Evolutionary conservation across 2,888 invertebrate species (phyloP).

Genomic region (Sabellastarte sp.): DNA sequence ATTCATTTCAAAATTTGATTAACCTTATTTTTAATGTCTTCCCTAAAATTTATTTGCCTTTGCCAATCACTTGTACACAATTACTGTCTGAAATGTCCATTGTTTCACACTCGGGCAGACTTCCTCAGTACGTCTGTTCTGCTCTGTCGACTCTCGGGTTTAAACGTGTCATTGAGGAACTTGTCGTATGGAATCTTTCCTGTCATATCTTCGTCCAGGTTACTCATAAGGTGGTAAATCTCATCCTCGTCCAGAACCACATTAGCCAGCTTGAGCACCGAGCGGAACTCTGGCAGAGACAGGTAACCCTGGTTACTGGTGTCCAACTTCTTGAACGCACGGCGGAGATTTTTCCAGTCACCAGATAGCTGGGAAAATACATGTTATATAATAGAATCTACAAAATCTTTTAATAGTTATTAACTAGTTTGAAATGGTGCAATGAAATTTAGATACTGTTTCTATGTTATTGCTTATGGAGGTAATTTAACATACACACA

Average conservation of each 20-base stretch:
- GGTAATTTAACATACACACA: no score
- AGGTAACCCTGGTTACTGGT: conserved; percentile 45
- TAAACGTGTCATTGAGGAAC: conserved; percentile 52
- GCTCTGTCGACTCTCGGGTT: neutral
- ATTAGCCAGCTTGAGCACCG: conserved; percentile 55
- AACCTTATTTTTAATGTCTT: no score
- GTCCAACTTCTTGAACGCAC: conserved; percentile 55
- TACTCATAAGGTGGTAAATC: conserved; percentile 52
- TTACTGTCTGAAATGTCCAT: no score
- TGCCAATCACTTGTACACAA: no score
- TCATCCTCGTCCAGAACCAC: conserved; percentile 56
- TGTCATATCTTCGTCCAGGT: conserved; percentile 53
- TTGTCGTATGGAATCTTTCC: conserved; percentile 53
- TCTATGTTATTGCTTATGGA: no score
- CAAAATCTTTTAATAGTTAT: no score
- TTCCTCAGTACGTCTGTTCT: neutral
- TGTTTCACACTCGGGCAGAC: no score
- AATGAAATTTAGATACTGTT: no score
- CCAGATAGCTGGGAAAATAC: conserved; percentile 44
- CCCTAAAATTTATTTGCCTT: no score
- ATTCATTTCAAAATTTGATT: no score
- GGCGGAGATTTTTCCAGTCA: conserved; percentile 55
- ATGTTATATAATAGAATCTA: no score
- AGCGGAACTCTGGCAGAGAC: conserved; percentile 52
- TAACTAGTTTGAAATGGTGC: no score